Conservation (phyloP, 2,888 invertebrate genomes). For the Drosophila monieri region DNA sequence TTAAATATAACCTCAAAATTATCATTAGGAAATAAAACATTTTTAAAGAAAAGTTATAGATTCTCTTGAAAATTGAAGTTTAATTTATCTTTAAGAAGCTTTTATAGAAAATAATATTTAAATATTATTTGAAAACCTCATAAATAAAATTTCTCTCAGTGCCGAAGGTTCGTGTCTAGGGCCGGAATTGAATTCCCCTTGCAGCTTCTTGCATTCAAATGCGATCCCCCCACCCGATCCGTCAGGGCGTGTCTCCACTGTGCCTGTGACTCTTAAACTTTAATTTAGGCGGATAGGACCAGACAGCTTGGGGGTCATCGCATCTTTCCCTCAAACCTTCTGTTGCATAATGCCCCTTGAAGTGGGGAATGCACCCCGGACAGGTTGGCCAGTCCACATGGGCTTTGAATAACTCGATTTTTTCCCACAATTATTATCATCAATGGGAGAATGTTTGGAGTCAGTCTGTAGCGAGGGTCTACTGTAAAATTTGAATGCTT, state of each 20-base stretch:
- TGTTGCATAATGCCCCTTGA: slow-evolving; percentile 11
- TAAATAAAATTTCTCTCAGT: slow-evolving; percentile 7
- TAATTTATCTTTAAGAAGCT: too few relatives aligned
- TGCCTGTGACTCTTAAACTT: slow-evolving; percentile 7
- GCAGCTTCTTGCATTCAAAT: slow-evolving; percentile 23
- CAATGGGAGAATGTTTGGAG: neutral
- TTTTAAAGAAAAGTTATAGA: too few relatives aligned
- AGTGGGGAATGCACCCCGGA: neutral
- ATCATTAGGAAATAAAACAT: too few relatives aligned
- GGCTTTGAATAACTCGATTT: too few relatives aligned
- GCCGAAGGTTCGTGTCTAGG: neutral
- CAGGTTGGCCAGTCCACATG: too few relatives aligned
- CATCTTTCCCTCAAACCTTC: neutral
- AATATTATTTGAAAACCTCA: too few relatives aligned
- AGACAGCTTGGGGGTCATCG: slow-evolving; percentile 18
- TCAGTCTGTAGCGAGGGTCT: slow-evolving; percentile 1
- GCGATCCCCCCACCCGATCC: slow-evolving; percentile 8
- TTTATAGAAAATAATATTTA: too few relatives aligned
- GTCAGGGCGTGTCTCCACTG: slow-evolving; percentile 23
- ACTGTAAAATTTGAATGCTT: slow-evolving; percentile 30
- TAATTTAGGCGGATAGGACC: neutral
- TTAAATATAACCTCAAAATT: too few relatives aligned
- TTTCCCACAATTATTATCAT: neutral
- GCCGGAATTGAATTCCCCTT: slow-evolving; percentile 12
- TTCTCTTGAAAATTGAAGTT: too few relatives aligned